These are phyloP conservation scores for Pogonus chalceus DNA, from an alignment of 1,140 invertebrate species.

Conservation along the genomic window DNA sequence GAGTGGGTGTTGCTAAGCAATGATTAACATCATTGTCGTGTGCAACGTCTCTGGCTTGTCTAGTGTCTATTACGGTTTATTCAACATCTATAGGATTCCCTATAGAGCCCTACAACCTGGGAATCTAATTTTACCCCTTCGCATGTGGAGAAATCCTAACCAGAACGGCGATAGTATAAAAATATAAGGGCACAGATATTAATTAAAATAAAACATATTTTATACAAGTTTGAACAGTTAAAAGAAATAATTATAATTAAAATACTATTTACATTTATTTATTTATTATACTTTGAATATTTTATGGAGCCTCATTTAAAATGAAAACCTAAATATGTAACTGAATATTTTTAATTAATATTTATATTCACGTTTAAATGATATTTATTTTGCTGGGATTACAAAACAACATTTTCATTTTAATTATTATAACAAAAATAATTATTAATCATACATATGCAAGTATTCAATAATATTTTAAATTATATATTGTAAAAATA, in stretches of 20 bases:
- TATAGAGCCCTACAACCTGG: neutral
- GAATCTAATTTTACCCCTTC: neutral
- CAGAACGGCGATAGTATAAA: neutral
- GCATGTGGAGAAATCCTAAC: neutral
- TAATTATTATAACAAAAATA: no score
- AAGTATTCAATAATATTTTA: no score
- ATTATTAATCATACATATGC: no score
- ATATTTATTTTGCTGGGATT: no score
- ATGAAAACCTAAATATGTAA: no score
- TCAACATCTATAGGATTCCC: neutral
- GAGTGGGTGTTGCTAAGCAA: neutral
- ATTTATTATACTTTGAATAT: neutral
- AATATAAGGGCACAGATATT: neutral
- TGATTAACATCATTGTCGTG: constrained; percentile 5
- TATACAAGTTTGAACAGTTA: no score
- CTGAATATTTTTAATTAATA: no score
- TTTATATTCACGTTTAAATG: no score
- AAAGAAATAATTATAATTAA: neutral
- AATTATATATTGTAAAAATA: no score
- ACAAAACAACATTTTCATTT: no score
- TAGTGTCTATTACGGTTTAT: neutral
- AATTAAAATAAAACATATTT: neutral
- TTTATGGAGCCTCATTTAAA: no score
- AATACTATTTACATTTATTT: neutral
- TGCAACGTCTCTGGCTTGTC: neutral